phyloP scores from a whole-genome alignment of 2,113 vertebrate genomes.

The Esox niger region DNA sequence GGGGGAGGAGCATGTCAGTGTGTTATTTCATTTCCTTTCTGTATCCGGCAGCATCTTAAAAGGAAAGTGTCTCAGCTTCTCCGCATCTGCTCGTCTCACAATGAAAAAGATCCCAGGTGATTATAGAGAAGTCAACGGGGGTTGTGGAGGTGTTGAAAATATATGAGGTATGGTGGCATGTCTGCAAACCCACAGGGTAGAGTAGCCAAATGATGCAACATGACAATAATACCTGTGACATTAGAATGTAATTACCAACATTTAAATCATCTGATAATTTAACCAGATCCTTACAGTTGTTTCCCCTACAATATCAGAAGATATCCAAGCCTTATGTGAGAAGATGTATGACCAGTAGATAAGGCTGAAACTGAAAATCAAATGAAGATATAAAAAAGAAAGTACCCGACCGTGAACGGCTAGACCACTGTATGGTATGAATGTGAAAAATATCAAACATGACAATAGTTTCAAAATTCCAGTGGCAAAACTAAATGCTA shows the following conservation, averaged over 20 bases:
- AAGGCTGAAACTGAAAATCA: constrained; percentile 62
- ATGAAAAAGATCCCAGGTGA: constrained; percentile 30
- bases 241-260: not conserved
- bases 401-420: constrained; percentile 71
- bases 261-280: not conserved
- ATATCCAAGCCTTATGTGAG: constrained; percentile 55
- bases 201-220: constrained; percentile 29
- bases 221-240: constrained; percentile 40
- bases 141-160: constrained; percentile 46
- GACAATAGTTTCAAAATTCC: constrained; percentile 55
- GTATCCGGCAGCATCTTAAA: constrained; percentile 28
- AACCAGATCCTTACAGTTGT: too few species aligned
- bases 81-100: constrained; percentile 66
- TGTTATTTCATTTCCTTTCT: constrained; percentile 9
- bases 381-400: constrained; percentile 45
- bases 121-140: not conserved
- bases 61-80: constrained; percentile 56
- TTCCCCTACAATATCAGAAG: not conserved
- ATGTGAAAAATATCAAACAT: constrained; percentile 57
- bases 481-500: constrained; percentile 60
- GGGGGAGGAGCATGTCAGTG: not conserved
- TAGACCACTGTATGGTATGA: constrained; percentile 69
- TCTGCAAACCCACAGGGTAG: constrained; percentile 16
- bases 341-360: constrained; percentile 73
- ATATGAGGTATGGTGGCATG: constrained; percentile 14